A percentile compares a stretch with the other conserved stretches of the same genome.
These are phyloP conservation scores for Rhizomys pruinosus DNA, from an alignment of 2,113 vertebrate genomes.

Conservation along the genomic window DNA sequence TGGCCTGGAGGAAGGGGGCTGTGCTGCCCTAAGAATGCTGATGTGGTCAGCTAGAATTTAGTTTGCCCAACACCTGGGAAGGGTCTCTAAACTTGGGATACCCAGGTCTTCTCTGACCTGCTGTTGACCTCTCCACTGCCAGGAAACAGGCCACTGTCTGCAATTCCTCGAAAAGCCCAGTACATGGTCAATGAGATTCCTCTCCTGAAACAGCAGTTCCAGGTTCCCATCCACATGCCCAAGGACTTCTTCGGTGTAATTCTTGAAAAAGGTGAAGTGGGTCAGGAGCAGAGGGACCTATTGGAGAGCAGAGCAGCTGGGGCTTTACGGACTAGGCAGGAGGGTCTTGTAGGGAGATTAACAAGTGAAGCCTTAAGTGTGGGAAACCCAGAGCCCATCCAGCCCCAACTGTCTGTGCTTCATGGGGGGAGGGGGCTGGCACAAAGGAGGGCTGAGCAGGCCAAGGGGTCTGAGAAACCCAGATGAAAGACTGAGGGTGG, in stretches of 20 bases:
- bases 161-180: constrained; percentile 88
- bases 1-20: too few species aligned
- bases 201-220: constrained; percentile 85
- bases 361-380: neutral
- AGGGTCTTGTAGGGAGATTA: too few species aligned
- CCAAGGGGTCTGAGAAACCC: neutral
- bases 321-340: neutral
- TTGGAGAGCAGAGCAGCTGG: neutral
- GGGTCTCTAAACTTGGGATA: neutral
- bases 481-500: neutral
- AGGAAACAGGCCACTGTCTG: constrained; percentile 91
- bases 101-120: neutral
- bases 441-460: neutral
- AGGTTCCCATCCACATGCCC: constrained; percentile 85
- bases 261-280: constrained; percentile 88
- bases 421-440: too few species aligned
- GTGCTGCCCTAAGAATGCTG: neutral
- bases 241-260: constrained; percentile 81
- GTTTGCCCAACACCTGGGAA: neutral
- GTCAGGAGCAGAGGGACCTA: neutral
- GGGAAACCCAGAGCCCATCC: neutral
- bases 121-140: constrained; percentile 11
- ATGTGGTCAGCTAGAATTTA: neutral
- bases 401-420: too few species aligned
- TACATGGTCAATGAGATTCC: constrained; percentile 88